Evolutionary conservation across 2,888 invertebrate genomes (phyloP).

Genomic region (Exephanes ischioxanthus): DNA sequence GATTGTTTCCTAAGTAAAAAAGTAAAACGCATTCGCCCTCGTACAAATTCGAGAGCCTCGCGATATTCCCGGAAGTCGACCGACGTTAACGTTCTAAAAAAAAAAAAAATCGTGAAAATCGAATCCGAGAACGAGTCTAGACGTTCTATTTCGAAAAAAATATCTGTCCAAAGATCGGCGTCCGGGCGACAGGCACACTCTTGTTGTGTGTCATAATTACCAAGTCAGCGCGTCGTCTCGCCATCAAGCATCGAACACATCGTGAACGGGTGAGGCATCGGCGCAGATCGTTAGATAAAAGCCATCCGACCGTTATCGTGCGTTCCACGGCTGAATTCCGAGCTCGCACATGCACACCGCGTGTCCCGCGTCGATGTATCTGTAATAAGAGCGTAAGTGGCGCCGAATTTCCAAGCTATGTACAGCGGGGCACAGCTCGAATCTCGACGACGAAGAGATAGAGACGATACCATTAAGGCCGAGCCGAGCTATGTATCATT

Average conservation of each 20-base stretch:
- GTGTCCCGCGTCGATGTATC: conserved; percentile 13
- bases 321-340: conserved; percentile 7
- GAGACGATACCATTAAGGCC: conserved; percentile 8
- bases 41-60: neutral
- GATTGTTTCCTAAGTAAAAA: too few species aligned
- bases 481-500: conserved; percentile 7
- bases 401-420: conserved; percentile 34
- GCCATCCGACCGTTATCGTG: conserved; percentile 10
- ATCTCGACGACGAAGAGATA: conserved; percentile 8
- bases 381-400: conserved; percentile 11
- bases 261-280: conserved; percentile 3
- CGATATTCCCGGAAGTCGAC: neutral
- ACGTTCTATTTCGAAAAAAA: conserved; percentile 13
- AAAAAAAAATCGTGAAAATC: conserved; percentile 13
- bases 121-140: conserved; percentile 2
- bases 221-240: neutral
- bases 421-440: neutral
- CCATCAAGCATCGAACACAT: neutral
- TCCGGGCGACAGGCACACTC: neutral
- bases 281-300: conserved; percentile 32
- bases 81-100: neutral
- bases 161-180: neutral
- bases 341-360: neutral
- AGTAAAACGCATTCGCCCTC: too few species aligned
- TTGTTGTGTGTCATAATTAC: conserved; percentile 18